Evolutionary conservation across 2,888 invertebrate species (phyloP), one percentile per base, ranked within the genome.

Genomic region (Parnassius mnemosyne): DNA sequence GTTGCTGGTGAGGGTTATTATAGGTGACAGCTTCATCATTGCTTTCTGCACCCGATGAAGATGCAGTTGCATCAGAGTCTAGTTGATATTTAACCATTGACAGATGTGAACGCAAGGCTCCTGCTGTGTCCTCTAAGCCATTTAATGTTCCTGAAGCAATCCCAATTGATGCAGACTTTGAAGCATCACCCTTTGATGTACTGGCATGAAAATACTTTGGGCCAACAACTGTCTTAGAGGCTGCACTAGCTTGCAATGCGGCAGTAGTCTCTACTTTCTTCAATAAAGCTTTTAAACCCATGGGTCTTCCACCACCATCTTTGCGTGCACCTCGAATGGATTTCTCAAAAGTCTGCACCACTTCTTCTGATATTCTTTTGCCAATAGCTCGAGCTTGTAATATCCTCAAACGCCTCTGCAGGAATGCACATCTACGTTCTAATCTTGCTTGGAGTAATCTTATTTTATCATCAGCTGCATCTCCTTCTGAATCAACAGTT

Each of bases 31-130:
- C 94, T 83, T 98, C 98, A 90, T 98, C 98, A 83, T 97, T 97
- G 76, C 97, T 97, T 83, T 98, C 98, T 44, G 97, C 97, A 59
- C 97, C 98, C 13, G 98, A 98, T 77, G 97, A 98, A 66, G 97
- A 97, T 13, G 95, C 97, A 1, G 98, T 98, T 46, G 97, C 97
- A 89, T 98, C 98, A 1, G 97, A 97, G 84, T 98, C 98, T 68
- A 97, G 92, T 73, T 95, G 94, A 65, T 93, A 92, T 79, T 96
- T 95, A 61, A 97, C 93, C 67, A 95, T 92, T 41, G 94, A 92
- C 70, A 97, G 84, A 80, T 96, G 96, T 0, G 94, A 93, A 56
- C 94, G 92, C 66, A 98, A 83, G 16, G 95, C 93, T 16, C 96
- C 96, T 0, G 96, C 93, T 1, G 96, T 94, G 66, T 93, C 94